Base-by-base conservation (phyloP, 2,888 invertebrate genomes). In the Stenoptilia bipunctidactyla region DNA sequence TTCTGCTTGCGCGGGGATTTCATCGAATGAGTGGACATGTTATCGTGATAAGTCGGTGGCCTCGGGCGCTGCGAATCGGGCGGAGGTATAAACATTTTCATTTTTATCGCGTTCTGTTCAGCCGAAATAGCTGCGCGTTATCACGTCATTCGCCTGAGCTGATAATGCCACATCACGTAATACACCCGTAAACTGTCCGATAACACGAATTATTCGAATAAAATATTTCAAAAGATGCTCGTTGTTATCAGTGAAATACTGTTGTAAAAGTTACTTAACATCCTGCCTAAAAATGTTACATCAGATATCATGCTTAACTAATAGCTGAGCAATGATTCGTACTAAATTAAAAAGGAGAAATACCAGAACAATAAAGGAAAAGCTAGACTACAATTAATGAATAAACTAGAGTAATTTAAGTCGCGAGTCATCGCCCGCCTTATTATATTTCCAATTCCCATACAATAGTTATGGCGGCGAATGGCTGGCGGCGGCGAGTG, bases 391-490 rank as follows among this genome's bases (percentile, higher is more conserved):
- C 34, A 36, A 39, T 39, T 36, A 38, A 41, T 27, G 40, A 43
- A 37, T 43, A 48, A 43, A 42, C 39, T 48, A 46, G 41, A 46
- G 52, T 42, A 48, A 50, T 48, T 43, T 45, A 50, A 51, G 56
- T 48, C 3, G 44, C 55, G 56, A 66, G 68, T 74, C 71, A 73
- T 75, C 63, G 69, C 60, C 65, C 64, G 66, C 61, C 56, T 71
- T 64, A 69, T 75, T 68, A 70, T 63, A 61, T 68, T 66, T 72
- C 66, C 75, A 70, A 73, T 68, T 73, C 67, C 56, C 62, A 72
- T 69, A 75, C 69, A 77, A 74, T 73, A 64, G 68, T 52, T 61
- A 53, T 54, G 49, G 45, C 49, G 52, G 50, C 56, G 55, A 47
- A 53, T 55, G 61, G 61, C 59, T 30, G 64, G 56, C 59, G 62